Evolutionary conservation across 2,888 invertebrate species (phyloP), one percentile per base, ranked within the genome.

Genomic region (Scaptodrosophila latifasciaeformis): DNA sequence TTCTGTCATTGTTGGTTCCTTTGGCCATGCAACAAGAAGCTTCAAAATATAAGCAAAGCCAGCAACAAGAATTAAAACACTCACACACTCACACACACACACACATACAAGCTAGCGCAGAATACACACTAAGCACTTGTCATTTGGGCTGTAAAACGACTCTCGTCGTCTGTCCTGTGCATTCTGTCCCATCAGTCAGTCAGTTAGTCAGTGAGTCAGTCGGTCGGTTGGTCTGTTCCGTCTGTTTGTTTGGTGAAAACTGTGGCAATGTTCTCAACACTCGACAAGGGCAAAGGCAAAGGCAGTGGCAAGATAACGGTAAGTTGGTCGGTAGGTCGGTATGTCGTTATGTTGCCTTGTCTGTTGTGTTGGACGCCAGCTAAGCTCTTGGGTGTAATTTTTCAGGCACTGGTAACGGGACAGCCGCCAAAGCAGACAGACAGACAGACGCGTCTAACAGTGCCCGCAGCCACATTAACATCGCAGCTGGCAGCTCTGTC

Each of bases 341-440:
- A 10, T n/a, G n/a, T n/a, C n/a, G n/a, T n/a, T n/a, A n/a, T n/a
- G n/a, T n/a, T n/a, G n/a, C n/a, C n/a, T n/a, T n/a, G n/a, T n/a
- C n/a, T n/a, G n/a, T n/a, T n/a, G n/a, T n/a, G n/a, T n/a, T n/a
- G n/a, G n/a, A n/a, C 7, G 44, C 34, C 58, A 53, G 47, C 59
- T 56, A 64, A 75, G 49, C 81, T 70, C 70, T 58, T 65, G 74
- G 76, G 69, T 69, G 60, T 58, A 55, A 68, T 74, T 63, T 63
- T 59, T 57, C 65, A 74, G 64, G 18, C 56, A 31, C 52, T 50
- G 49, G 35, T 58, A 59, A 48, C 35, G 55, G 42, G 50, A 53
- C 55, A 17, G n/a, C 29, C 29, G 13, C 45, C 21, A 43, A 24
- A 42, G 5, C 50, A 43, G 43, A 6, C 18, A 47, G 17, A 37